These are phyloP conservation scores for Eublepharis macularius DNA, from an alignment of 2,113 vertebrate genomes.

Conservation along the genomic window DNA sequence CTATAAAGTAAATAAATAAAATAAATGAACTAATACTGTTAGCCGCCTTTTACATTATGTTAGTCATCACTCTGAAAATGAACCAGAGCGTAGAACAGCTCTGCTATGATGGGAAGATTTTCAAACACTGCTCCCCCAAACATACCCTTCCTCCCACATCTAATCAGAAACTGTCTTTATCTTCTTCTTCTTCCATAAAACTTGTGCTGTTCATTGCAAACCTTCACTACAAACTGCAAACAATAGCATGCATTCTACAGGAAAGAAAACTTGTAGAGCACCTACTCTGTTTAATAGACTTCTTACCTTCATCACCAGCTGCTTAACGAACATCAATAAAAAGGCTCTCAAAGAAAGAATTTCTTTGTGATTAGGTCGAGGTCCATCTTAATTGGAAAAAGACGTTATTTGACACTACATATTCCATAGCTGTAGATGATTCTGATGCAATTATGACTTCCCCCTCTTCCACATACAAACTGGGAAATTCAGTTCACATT, in stretches of 20 bases:
- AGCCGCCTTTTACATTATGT: not conserved
- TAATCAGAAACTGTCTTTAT: not conserved
- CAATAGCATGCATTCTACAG: not conserved
- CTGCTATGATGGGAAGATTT: not conserved
- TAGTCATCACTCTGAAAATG: not conserved
- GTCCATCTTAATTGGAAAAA: constrained; percentile 81
- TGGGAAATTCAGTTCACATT: not conserved
- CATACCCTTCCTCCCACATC: not conserved
- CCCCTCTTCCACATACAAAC: not conserved
- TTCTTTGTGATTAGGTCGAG: constrained; percentile 92
- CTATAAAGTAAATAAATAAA: too few relatives aligned
- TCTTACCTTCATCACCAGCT: constrained; percentile 95
- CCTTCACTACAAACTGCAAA: not conserved
- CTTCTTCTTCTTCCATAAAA: not conserved
- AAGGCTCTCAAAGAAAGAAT: constrained; percentile 89
- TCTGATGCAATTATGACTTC: not conserved
- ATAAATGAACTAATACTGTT: not conserved
- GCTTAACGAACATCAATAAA: constrained; percentile 93
- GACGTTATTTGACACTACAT: not conserved
- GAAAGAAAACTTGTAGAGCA: not conserved
- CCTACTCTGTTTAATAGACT: not conserved
- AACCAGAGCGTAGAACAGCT: not conserved
- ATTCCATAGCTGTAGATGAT: not conserved
- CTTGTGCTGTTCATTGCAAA: not conserved
- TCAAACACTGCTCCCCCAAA: not conserved